These are phyloP conservation scores for Podarcis muralis DNA, from an alignment of 2,113 vertebrate genomes.

Conservation along the genomic window DNA sequence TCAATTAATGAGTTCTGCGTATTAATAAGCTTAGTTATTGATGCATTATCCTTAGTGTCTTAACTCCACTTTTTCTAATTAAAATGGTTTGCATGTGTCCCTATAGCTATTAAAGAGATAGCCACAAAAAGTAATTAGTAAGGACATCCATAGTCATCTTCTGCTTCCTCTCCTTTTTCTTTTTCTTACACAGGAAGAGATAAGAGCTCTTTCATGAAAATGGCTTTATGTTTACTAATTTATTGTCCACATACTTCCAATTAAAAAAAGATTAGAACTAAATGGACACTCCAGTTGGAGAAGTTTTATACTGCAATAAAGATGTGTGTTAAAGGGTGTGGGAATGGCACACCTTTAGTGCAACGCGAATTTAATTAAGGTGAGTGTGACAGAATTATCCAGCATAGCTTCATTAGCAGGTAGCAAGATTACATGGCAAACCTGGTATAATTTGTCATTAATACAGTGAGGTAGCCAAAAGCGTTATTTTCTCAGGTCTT, in stretches of 20 bases:
- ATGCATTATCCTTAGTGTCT: conserved; percentile 47
- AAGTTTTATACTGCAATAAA: conserved; percentile 57
- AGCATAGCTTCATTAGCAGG: background rate
- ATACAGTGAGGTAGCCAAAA: background rate
- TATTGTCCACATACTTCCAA: conserved; percentile 48
- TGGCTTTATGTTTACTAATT: conserved; percentile 46
- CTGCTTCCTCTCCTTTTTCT: background rate
- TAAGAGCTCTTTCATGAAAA: conserved; percentile 51
- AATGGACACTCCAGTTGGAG: conserved; percentile 32
- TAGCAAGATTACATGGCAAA: background rate
- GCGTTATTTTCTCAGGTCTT: background rate
- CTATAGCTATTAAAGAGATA: conserved; percentile 55
- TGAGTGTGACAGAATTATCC: conserved; percentile 10
- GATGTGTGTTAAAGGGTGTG: conserved; percentile 27
- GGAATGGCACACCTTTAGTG: conserved; percentile 11
- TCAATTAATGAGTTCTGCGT: conserved; percentile 47
- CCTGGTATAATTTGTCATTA: background rate
- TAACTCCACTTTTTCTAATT: conserved; percentile 43
- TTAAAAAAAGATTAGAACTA: conserved; percentile 57
- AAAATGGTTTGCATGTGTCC: conserved; percentile 34
- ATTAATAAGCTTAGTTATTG: conserved; percentile 56
- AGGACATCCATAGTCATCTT: conserved; percentile 9
- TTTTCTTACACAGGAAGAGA: conserved; percentile 26
- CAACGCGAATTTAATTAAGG: background rate
- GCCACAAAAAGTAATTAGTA: conserved; percentile 56